Percentiles rank a stretch among this genome's conserved stretches.
These are phyloP conservation scores for Cottus gobio DNA, from an alignment of 2,113 vertebrate genomes.

Conservation along the genomic window DNA sequence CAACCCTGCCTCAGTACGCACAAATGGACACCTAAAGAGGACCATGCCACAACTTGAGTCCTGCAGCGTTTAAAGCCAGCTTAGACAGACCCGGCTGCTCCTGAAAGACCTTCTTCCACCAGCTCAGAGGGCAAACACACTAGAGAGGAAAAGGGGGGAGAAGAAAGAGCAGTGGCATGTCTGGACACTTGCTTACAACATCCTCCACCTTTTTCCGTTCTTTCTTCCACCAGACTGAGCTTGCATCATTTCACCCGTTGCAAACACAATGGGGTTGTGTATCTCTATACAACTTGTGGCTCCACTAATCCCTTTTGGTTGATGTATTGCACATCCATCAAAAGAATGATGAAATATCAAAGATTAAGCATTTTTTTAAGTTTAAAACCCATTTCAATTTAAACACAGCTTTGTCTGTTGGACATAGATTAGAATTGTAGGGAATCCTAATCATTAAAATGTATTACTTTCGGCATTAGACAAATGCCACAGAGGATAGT, in stretches of 20 bases:
- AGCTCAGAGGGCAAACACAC: conserved; percentile 49
- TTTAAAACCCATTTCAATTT: conserved; percentile 32
- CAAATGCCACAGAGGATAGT: conserved; percentile 5
- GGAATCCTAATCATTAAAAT: conserved; percentile 17
- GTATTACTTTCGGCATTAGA: conserved; percentile 20
- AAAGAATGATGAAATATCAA: conserved; percentile 23
- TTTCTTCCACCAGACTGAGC: conserved; percentile 39
- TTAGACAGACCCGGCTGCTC: conserved; percentile 72
- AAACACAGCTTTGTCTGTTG: conserved; percentile 24
- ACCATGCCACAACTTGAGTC: conserved; percentile 11
- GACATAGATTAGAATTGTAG: conserved; percentile 1
- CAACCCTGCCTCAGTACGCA: conserved; percentile 6
- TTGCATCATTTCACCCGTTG: conserved; percentile 49
- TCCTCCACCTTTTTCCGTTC: conserved; percentile 62
- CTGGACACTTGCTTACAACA: conserved; percentile 64
- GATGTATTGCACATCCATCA: conserved; percentile 26
- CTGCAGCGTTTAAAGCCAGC: conserved; percentile 54
- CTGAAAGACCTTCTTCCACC: conserved; percentile 62
- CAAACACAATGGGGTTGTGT: conserved; percentile 50
- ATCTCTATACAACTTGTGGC: conserved; percentile 15
- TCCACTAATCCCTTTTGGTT: conserved; percentile 29
- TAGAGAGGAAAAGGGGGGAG: conserved; percentile 33
- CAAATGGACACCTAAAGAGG: conserved; percentile 47
- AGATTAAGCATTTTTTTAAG: neutral
- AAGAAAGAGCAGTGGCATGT: conserved; percentile 47